Evolutionary conservation across 1,140 invertebrate species (phyloP).

Genomic region (Stenopsyche tienmushanensis): DNA sequence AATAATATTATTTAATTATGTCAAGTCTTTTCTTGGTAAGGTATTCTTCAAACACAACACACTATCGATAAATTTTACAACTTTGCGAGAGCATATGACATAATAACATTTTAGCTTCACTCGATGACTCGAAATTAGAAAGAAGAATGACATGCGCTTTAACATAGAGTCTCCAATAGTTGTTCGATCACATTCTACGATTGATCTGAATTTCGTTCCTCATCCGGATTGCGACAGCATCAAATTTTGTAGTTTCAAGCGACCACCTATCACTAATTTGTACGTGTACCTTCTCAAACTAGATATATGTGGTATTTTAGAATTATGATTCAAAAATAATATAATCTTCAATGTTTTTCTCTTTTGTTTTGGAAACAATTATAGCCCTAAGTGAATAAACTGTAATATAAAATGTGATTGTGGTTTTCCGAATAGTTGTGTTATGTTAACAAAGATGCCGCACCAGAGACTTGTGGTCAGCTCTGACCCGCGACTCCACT

Average conservation of each 20-base stretch:
- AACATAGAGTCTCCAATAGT: too few species aligned
- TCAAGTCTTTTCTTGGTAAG: constrained; percentile 30
- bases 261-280: too few species aligned
- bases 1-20: constrained; percentile 30
- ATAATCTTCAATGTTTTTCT: background rate
- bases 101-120: background rate
- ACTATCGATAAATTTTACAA: constrained; percentile 11
- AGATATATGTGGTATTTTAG: constrained; percentile 6
- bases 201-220: too few species aligned
- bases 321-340: constrained; percentile 4
- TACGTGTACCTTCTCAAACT: constrained; percentile 25
- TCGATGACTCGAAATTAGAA: background rate
- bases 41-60: constrained; percentile 27
- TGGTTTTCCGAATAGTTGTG: constrained; percentile 24
- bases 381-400: constrained; percentile 19
- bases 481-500: constrained; percentile 37
- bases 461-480: constrained; percentile 40
- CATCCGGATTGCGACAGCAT: too few species aligned
- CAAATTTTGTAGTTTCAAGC: too few species aligned
- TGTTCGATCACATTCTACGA: too few species aligned
- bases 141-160: background rate
- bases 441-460: constrained; percentile 30
- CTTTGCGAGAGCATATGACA: background rate
- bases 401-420: constrained; percentile 17
- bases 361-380: background rate